These are phyloP conservation scores for Dendropsophus ebraccatus DNA, from an alignment of 2,113 vertebrate species.

Conservation along the genomic window DNA sequence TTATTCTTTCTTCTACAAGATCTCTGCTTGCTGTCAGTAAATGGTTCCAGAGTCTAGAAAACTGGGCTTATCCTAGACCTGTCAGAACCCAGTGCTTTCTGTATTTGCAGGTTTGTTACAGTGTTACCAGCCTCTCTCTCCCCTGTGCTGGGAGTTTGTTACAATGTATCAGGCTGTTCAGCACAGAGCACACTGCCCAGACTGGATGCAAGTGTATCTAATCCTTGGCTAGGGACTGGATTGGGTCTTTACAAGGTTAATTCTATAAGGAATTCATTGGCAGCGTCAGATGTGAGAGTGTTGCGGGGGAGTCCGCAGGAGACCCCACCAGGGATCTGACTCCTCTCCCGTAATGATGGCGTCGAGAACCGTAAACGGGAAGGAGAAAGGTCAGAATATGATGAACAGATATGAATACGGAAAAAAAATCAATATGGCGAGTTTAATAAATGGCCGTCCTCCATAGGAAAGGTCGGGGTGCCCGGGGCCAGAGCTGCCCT, in stretches of 20 bases:
- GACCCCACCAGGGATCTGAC: not conserved
- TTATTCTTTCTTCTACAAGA: not conserved
- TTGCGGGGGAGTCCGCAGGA: not conserved
- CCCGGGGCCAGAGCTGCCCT: conserved; percentile 22
- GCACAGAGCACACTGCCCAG: no score
- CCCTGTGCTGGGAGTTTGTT: not conserved
- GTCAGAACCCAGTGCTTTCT: not conserved
- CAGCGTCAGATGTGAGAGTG: no score
- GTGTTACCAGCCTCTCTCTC: not conserved
- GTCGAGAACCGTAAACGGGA: not conserved
- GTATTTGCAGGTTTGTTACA: not conserved
- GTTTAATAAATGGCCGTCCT: conserved; percentile 12
- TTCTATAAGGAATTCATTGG: no score
- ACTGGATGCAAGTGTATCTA: no score
- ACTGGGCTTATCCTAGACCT: no score
- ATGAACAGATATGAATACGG: not conserved
- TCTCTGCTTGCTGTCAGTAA: not conserved
- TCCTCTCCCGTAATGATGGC: not conserved
- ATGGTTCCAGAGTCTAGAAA: no score
- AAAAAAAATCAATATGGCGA: conserved; percentile 22
- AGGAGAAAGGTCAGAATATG: conserved; percentile 24
- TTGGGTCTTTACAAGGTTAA: no score
- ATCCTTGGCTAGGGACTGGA: no score
- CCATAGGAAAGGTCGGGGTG: conserved; percentile 8
- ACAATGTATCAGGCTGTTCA: no score